phyloP scores from a whole-genome alignment of 2,797 vertebrate species.

The Anolis apletophallus region DNA sequence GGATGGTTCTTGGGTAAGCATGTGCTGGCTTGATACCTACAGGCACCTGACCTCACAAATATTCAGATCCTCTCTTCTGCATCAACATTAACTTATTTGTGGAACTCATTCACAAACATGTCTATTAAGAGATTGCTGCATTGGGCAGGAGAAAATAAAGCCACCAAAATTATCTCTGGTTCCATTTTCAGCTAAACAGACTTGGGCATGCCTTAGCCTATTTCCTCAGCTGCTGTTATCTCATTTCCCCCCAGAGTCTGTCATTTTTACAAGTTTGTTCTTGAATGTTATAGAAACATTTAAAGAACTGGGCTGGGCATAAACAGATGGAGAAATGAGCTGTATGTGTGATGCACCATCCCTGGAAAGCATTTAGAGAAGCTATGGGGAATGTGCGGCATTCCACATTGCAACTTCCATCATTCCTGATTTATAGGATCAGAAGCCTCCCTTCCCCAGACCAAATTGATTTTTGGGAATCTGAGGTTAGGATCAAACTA shows the following conservation, averaged over 20 bases:
- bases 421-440: background rate
- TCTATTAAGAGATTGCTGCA: background rate
- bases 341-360: background rate
- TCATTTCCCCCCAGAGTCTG: background rate
- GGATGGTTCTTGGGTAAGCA: background rate
- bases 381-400: background rate
- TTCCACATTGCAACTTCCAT: too few relatives aligned
- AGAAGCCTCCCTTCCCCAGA: too few relatives aligned
- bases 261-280: background rate
- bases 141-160: background rate
- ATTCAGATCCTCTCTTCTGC: background rate
- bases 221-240: background rate
- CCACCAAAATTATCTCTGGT: background rate
- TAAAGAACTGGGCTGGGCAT: background rate
- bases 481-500: background rate
- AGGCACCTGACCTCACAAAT: background rate
- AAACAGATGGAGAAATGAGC: background rate
- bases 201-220: background rate
- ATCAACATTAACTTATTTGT: background rate
- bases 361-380: background rate
- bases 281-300: background rate
- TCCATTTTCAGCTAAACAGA: background rate
- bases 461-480: background rate
- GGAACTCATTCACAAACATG: background rate
- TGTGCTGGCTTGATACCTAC: background rate